Evolutionary conservation across 2,888 invertebrate genomes (phyloP).

Genomic region (Mesorhabditis belari): DNA sequence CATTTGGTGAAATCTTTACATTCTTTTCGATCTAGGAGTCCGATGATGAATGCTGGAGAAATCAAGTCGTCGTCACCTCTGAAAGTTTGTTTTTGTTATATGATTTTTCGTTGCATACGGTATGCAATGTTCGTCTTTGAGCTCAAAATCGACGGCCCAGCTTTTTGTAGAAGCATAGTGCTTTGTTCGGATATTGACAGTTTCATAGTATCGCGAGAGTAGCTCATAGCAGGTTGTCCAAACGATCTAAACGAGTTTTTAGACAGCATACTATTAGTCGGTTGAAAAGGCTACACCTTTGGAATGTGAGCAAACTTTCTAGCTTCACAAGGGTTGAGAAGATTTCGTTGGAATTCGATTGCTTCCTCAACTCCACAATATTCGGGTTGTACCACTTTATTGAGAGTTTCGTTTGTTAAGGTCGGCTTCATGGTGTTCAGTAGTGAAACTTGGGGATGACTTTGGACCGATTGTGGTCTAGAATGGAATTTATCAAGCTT

Average conservation of each 20-base stretch:
- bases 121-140: no score
- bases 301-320: background rate
- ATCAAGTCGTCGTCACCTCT: background rate
- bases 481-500: constrained; percentile 2
- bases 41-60: background rate
- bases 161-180: no score
- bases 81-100: background rate
- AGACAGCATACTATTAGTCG: background rate
- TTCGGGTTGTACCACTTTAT: background rate
- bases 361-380: background rate
- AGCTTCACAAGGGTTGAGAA: background rate
- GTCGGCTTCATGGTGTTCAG: constrained; percentile 8
- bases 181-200: no score
- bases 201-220: background rate
- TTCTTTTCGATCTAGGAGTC: background rate
- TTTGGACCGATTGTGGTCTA: constrained; percentile 27
- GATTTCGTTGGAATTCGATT: background rate
- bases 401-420: background rate
- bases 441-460: constrained; percentile 20
- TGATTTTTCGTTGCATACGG: no score
- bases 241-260: background rate
- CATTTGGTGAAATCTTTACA: background rate
- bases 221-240: background rate
- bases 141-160: no score
- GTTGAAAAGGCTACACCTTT: background rate